phyloP scores from a whole-genome alignment of 2,113 vertebrate genomes.

The Pangasianodon gigas region DNA sequence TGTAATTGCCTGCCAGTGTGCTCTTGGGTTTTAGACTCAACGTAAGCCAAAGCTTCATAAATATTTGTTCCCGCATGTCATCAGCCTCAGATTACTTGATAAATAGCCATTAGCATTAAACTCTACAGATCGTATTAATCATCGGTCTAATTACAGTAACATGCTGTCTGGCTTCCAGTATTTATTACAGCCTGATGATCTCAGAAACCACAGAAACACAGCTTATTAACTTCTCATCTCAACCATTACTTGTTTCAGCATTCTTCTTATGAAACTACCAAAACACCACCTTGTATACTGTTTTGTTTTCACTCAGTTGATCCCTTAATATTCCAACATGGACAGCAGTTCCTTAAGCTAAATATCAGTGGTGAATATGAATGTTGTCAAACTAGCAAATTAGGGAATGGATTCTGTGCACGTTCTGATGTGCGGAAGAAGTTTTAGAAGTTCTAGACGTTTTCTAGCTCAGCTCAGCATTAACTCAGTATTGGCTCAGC shows the following conservation, averaged over 20 bases:
- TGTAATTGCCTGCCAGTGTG: neutral
- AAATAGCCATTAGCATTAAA: neutral
- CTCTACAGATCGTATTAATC: neutral
- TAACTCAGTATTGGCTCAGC: no score
- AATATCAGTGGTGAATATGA: neutral
- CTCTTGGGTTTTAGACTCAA: neutral
- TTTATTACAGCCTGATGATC: slow-evolving; percentile 21
- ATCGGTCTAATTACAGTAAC: neutral
- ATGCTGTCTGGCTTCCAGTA: neutral
- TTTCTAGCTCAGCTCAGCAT: neutral
- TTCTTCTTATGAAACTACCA: neutral
- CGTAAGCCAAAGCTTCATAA: neutral
- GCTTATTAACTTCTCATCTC: neutral
- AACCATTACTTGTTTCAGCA: neutral
- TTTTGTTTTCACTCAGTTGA: neutral
- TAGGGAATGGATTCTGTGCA: neutral
- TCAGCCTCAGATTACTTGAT: neutral
- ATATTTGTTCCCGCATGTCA: neutral
- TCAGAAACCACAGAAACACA: slow-evolving; percentile 4
- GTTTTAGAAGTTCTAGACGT: neutral
- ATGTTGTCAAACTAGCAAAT: neutral
- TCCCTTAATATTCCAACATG: neutral
- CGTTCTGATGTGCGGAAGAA: neutral
- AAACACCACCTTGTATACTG: neutral
- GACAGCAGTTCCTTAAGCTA: neutral